Evolutionary conservation across 2,113 vertebrate genomes (phyloP).

Genomic region (Hiodon tergisus): DNA sequence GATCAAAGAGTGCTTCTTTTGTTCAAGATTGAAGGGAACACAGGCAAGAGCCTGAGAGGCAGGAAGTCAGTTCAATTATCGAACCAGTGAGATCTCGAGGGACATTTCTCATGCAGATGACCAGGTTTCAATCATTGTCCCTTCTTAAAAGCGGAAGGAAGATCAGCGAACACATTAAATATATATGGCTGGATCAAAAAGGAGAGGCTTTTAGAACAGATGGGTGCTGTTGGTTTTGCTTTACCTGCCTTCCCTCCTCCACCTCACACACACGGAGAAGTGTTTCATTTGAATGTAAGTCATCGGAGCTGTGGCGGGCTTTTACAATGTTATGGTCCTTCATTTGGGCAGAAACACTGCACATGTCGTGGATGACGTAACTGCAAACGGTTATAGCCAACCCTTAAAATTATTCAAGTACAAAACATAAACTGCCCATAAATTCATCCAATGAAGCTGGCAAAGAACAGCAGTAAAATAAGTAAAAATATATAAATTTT

Average conservation of each 20-base stretch:
- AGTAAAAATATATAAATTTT: too few species aligned
- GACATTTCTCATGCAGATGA: conserved; percentile 57
- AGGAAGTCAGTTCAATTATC: conserved; percentile 66
- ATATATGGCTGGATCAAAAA: conserved; percentile 52
- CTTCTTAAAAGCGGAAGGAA: conserved; percentile 62
- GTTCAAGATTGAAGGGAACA: conserved; percentile 8
- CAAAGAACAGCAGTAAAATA: too few species aligned
- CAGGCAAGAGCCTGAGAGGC: conserved; percentile 56
- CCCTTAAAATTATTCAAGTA: too few species aligned
- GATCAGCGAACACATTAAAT: conserved; percentile 66
- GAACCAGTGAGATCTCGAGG: conserved; percentile 59
- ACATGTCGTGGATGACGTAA: too few species aligned
- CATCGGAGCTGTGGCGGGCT: conserved; percentile 27
- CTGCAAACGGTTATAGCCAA: too few species aligned
- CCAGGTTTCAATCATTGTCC: conserved; percentile 65
- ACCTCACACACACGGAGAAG: conserved; percentile 23
- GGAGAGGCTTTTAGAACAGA: conserved; percentile 28
- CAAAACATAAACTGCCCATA: too few species aligned
- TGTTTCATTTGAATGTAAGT: conserved; percentile 23
- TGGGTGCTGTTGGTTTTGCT: conserved; percentile 11
- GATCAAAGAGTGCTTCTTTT: conserved; percentile 10
- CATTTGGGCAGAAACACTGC: conserved; percentile 25
- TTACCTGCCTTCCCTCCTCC: conserved; percentile 8
- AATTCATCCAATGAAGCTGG: too few species aligned
- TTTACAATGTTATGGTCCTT: conserved; percentile 31